These are phyloP conservation scores for Tridacna crocea DNA, from an alignment of 2,888 invertebrate genomes.

Conservation along the genomic window DNA sequence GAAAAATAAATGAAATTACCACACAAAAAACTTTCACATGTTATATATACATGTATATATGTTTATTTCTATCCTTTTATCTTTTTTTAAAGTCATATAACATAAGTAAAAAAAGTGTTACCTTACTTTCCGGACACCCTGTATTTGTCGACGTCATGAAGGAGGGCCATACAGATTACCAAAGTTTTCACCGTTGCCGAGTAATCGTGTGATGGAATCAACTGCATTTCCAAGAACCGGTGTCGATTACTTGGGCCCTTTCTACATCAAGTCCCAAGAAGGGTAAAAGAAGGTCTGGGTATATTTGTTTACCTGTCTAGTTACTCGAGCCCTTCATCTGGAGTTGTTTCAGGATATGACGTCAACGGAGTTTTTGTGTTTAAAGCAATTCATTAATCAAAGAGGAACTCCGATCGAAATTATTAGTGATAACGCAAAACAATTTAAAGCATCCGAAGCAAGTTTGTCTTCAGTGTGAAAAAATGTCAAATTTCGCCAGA, in stretches of 20 bases:
- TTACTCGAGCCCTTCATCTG: constrained; percentile 38
- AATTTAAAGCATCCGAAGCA: constrained; percentile 27
- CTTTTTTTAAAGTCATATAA: constrained; percentile 23
- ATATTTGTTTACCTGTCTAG: constrained; percentile 38
- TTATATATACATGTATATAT: too few species aligned
- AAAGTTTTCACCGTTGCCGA: constrained; percentile 37
- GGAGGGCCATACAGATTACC: constrained; percentile 34
- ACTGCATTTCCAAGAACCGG: constrained; percentile 33
- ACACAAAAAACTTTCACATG: too few species aligned
- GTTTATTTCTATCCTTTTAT: too few species aligned
- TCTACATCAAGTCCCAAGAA: constrained; percentile 20
- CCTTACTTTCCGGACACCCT: too few species aligned
- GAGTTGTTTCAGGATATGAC: constrained; percentile 25
- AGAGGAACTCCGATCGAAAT: constrained; percentile 5
- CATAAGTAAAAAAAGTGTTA: too few species aligned
- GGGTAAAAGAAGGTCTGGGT: constrained; percentile 30
- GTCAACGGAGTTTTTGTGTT: constrained; percentile 28
- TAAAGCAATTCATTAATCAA: constrained; percentile 22
- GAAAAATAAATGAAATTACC: too few species aligned
- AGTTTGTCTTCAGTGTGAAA: constrained; percentile 9
- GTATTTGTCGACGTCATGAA: constrained; percentile 22
- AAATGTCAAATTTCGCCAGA: constrained; percentile 13
- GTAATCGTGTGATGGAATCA: constrained; percentile 24
- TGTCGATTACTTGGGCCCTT: constrained; percentile 39
- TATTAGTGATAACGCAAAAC: background rate